Conservation (phyloP, 2,113 vertebrate species). For the Tricholaema leucomelas region DNA sequence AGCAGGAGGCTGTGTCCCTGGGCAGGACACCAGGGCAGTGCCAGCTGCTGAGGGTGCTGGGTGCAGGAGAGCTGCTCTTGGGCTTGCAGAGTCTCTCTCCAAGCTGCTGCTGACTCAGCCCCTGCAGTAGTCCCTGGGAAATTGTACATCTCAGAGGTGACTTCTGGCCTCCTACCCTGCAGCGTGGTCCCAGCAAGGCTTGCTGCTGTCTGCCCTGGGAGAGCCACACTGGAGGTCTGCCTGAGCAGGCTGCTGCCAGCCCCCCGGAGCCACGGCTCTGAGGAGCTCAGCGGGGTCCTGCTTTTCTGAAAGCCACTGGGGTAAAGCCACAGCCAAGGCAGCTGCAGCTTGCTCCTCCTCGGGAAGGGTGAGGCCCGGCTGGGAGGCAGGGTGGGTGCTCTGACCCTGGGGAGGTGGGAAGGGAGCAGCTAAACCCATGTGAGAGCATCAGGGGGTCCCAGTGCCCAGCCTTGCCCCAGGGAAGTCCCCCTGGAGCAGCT, state of each 20-base stretch:
- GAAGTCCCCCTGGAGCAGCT: neutral
- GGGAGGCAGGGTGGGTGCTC: fast-evolving
- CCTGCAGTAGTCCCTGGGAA: constrained; percentile 32
- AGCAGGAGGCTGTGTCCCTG: neutral
- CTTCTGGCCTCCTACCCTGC: constrained; percentile 2
- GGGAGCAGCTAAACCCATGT: neutral
- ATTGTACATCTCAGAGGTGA: constrained; percentile 55
- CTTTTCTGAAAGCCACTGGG: neutral
- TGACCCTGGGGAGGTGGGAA: neutral
- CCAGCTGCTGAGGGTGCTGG: too few species aligned
- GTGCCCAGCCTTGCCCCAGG: fast-evolving
- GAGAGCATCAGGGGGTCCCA: neutral
- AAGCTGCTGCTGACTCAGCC: neutral
- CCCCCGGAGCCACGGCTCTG: neutral
- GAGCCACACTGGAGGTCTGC: neutral
- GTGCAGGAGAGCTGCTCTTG: too few species aligned
- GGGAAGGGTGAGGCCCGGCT: neutral
- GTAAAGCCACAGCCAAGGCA: neutral
- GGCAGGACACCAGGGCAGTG: neutral
- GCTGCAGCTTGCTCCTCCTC: neutral
- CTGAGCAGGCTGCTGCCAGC: neutral
- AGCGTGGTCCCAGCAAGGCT: neutral
- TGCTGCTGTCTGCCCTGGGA: neutral
- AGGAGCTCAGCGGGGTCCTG: neutral
- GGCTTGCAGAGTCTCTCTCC: neutral